Evolutionary conservation across 1,140 invertebrate genomes (phyloP), one percentile per base, ranked within the genome.

Genomic region (Drosophila kohkoa): DNA sequence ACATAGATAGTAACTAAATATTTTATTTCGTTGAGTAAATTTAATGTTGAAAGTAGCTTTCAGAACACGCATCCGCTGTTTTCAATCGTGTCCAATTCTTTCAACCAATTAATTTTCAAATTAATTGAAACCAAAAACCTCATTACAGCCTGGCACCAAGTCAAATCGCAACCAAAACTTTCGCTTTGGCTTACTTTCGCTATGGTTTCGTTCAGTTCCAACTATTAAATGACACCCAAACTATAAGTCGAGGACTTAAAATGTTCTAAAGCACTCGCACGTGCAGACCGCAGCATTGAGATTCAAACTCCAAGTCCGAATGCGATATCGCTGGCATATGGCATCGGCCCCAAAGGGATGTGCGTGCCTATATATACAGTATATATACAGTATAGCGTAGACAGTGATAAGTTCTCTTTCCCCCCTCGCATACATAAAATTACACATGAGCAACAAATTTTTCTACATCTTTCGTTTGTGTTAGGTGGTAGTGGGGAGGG

Each of bases 191-290:
- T 67, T 67, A 68, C 77, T 74, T 57, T 51, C 51, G 64, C 43
- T 64, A 30, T 3, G 62, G 35, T 46, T 51, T 51, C 25, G 32
- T 41, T 54, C 35, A n/a, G 49, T 58, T 66, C 66, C 59, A 63
- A 38, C 11, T 65, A 73, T 59, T 62, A 68, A 76, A 68, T 57
- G 52, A 59, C 48, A 66, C 66, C 66, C 58, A 77, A 87, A 78
- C 83, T 82, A 75, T 78, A 87, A 87, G 83, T 88, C 62, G 55
- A 62, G 76, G 72, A 64, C 67, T 87, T 87, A 87, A 78, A 86
- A 73, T 60, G n/a, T 35, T 65, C 48, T 43, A 70, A 68, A 71
- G 45, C 64, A n/a, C 64, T 49, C 35, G 58, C 82, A 86, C 82
- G 82, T 86, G 82, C 70, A 46, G 16, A 10, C 30, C 48, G 35